Evolutionary conservation across 2,888 invertebrate species (phyloP), one percentile per base, ranked within the genome.

Genomic region (Eurytoma adleriae): DNA sequence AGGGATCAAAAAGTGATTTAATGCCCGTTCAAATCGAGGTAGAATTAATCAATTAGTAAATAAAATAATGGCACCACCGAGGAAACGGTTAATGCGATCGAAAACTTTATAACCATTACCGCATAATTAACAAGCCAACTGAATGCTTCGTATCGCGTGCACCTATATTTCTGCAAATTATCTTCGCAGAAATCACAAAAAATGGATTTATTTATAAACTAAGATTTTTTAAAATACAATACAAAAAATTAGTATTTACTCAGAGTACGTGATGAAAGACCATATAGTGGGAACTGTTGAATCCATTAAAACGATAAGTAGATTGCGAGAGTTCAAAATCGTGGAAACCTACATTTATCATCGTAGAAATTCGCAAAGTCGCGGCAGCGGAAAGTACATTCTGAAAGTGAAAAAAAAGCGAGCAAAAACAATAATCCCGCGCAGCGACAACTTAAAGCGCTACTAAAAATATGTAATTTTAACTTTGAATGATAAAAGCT

Each of bases 31-130:
- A 10, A 69, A 77, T 64, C 78, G 66, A 78, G 52, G 71, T 16
- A 30, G 48, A 73, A 68, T 78, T 67, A 78, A 78, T 78, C 72
- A 78, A 78, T 78, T 78, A 78, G 52, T 59, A 66, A 72, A 73
- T 79, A 69, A 75, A 68, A 72, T 78, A 57, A 72, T 68, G 30
- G 62, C 61, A 66, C 79, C 66, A 70, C 57, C 57, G 79, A 74
- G 79, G n/a, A 70, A 69, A 70, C 59, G 50, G 50, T 70, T 74
- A 79, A 79, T 76, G 54, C 66, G 30, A 54, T 18, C 24, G 75
- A 76, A 70, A 76, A 80, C 71, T 70, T 79, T 57, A 67, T 80
- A 71, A 67, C 71, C 79, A 71, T 76, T 71, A 80, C 18, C 24
- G 24, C 67, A 27, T 80, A 76, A 75, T 75, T 76, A 79, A 79